Evolutionary conservation across 2,113 vertebrate genomes (phyloP).

Genomic region (Pontoporia blainvillei): DNA sequence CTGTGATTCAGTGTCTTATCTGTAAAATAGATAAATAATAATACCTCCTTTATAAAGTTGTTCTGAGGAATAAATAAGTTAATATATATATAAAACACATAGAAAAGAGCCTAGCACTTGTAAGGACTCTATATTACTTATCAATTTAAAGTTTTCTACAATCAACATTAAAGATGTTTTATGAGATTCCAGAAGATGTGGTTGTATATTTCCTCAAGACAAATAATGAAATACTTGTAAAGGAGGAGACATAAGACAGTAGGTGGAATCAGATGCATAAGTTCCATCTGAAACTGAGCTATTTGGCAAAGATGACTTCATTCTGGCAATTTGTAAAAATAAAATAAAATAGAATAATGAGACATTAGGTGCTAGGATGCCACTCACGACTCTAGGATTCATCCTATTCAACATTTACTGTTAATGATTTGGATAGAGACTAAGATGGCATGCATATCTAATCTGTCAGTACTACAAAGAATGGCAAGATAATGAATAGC

Average conservation of each 20-base stretch:
- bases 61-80: not conserved
- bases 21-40: not conserved
- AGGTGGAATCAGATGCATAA: not conserved
- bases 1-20: not conserved
- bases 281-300: not conserved
- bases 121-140: not conserved
- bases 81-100: not conserved
- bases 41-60: not conserved
- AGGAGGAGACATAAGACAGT: not conserved
- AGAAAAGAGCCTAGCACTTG: not conserved
- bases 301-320: constrained; percentile 15
- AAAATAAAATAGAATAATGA: not conserved
- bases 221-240: not conserved
- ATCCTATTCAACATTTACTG: not conserved
- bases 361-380: not conserved
- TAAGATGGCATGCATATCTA: not conserved
- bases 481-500: not conserved
- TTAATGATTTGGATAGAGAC: not conserved
- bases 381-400: not conserved
- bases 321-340: not conserved
- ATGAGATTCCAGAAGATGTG: not conserved
- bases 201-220: not conserved
- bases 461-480: not conserved
- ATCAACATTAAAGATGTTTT: not conserved
- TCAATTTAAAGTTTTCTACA: not conserved